Evolutionary conservation across 1,140 invertebrate species (phyloP).

Genomic region (Zaprionus capensis): DNA sequence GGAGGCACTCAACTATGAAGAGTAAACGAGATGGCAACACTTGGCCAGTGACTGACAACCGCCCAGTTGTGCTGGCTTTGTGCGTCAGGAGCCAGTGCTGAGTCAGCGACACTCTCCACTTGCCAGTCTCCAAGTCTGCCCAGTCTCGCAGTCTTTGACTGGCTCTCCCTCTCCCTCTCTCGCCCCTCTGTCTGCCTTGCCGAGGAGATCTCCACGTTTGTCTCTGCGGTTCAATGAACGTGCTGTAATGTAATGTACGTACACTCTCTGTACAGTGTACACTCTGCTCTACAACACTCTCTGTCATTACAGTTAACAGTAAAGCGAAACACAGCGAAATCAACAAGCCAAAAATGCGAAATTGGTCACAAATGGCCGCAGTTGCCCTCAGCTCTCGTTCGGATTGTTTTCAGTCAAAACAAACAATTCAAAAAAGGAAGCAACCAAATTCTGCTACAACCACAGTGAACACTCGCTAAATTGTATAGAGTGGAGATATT

Average conservation of each 20-base stretch:
- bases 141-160: slow-evolving; percentile 18
- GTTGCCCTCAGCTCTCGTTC: slow-evolving; percentile 13
- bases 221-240: slow-evolving; percentile 69
- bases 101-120: slow-evolving; percentile 35
- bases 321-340: slow-evolving; percentile 63
- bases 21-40: neutral
- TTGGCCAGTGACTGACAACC: slow-evolving; percentile 1
- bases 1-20: neutral
- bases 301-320: slow-evolving; percentile 78
- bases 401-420: neutral
- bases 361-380: slow-evolving; percentile 46
- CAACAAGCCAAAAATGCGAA: slow-evolving; percentile 51
- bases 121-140: slow-evolving; percentile 14
- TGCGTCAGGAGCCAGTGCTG: slow-evolving; percentile 53
- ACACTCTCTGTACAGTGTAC: slow-evolving; percentile 9
- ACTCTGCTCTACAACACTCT: slow-evolving; percentile 14
- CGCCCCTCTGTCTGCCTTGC: slow-evolving; percentile 12
- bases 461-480: neutral
- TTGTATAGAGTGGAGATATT: neutral
- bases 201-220: slow-evolving; percentile 48
- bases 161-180: slow-evolving; percentile 4
- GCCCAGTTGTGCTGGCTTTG: slow-evolving; percentile 1
- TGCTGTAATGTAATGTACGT: slow-evolving; percentile 60
- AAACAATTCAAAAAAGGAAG: slow-evolving; percentile 64
- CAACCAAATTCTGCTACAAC: slow-evolving; percentile 3